Evolutionary conservation across 2,113 vertebrate species (phyloP).

Genomic region (Monopterus albus): DNA sequence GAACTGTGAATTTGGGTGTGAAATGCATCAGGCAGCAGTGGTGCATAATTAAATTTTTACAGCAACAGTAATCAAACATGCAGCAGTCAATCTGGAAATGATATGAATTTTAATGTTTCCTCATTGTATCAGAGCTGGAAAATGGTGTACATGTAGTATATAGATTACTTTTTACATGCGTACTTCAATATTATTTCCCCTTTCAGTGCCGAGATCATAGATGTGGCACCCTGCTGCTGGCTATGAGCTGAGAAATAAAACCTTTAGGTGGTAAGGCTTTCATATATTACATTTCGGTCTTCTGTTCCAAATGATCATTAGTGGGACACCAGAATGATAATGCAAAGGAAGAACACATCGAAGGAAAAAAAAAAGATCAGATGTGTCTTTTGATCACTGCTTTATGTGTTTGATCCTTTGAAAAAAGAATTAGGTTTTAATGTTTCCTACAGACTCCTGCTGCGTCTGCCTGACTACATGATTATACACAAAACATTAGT

Average conservation of each 20-base stretch:
- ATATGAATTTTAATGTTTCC: slow-evolving; percentile 49
- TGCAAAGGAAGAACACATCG: slow-evolving; percentile 18
- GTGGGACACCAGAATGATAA: slow-evolving; percentile 17
- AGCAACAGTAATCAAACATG: slow-evolving; percentile 68
- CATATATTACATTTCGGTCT: slow-evolving; percentile 7
- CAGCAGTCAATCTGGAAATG: slow-evolving; percentile 29
- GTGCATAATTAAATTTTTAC: slow-evolving; percentile 50
- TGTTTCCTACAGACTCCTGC: slow-evolving; percentile 16
- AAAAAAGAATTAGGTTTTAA: slow-evolving; percentile 19
- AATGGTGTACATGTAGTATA: too few relatives aligned
- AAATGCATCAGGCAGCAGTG: slow-evolving; percentile 30
- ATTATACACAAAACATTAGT: slow-evolving; percentile 56
- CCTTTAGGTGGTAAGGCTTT: not conserved
- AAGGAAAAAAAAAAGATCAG: not conserved
- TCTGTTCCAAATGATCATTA: slow-evolving; percentile 31
- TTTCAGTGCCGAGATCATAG: not conserved
- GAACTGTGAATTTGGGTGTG: slow-evolving; percentile 43
- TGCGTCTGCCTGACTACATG: slow-evolving; percentile 10
- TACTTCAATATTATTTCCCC: not conserved
- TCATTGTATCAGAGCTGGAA: not conserved
- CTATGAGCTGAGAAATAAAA: not conserved
- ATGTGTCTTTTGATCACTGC: slow-evolving; percentile 46
- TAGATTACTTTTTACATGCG: too few relatives aligned
- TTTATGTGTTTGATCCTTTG: slow-evolving; percentile 47
- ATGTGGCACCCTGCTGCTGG: not conserved